Conservation (phyloP, 2,888 invertebrate genomes). For the Tinea trinotella region DNA sequence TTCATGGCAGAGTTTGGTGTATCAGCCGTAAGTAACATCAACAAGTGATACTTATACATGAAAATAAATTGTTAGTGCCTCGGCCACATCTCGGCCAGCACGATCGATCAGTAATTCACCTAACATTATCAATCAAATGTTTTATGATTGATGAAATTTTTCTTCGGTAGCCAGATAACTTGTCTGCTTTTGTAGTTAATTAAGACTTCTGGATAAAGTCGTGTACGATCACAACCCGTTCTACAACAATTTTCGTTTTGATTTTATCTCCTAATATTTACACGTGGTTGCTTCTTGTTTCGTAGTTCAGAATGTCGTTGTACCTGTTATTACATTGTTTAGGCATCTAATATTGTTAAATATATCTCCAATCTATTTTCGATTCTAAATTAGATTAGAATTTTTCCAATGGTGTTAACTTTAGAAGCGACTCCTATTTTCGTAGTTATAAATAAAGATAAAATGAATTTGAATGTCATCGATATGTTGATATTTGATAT, state of each 20-base stretch:
- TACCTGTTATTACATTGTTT: constrained; percentile 11
- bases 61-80: constrained; percentile 66
- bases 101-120: constrained; percentile 69
- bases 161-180: constrained; percentile 67
- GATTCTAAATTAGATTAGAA: constrained; percentile 4
- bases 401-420: constrained; percentile 6
- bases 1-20: not conserved
- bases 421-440: constrained; percentile 3
- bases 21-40: constrained; percentile 52
- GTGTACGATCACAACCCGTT: constrained; percentile 19
- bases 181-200: constrained; percentile 61
- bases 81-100: constrained; percentile 55
- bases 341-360: constrained; percentile 8
- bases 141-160: constrained; percentile 66
- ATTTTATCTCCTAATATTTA: constrained; percentile 21
- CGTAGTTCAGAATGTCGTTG: not conserved
- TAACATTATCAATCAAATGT: constrained; percentile 65
- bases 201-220: constrained; percentile 53
- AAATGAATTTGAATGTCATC: not conserved
- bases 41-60: constrained; percentile 61
- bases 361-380: not conserved
- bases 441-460: constrained; percentile 5
- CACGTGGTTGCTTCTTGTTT: constrained; percentile 17
- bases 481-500: not conserved
- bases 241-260: constrained; percentile 23